A percentile compares a stretch with the other conserved stretches of the same genome.
phyloP scores from a whole-genome alignment of 2,113 vertebrate species.

The Actinemys pallida region DNA sequence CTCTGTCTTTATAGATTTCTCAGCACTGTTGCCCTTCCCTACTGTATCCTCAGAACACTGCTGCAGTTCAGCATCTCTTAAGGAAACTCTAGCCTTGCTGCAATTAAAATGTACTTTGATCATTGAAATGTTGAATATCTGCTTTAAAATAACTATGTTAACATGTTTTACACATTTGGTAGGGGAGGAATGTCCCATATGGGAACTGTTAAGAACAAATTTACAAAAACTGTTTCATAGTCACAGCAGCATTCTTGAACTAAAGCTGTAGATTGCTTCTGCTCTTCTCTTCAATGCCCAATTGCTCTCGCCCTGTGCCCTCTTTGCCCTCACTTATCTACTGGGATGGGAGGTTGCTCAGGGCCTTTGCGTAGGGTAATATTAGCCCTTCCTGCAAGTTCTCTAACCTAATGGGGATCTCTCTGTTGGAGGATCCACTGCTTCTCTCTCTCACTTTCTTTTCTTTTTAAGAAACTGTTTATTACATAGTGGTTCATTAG shows the following conservation, averaged over 20 bases:
- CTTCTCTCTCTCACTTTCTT: background rate
- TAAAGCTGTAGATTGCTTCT: background rate
- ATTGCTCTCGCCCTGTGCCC: background rate
- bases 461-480: background rate
- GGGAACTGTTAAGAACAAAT: background rate
- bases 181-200: background rate
- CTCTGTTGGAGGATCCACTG: background rate
- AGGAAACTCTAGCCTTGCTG: background rate
- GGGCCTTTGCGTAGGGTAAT: background rate
- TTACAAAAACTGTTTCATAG: background rate
- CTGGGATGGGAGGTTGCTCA: background rate
- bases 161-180: background rate
- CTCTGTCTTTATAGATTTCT: background rate
- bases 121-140: background rate
- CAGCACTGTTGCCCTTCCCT: background rate
- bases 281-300: background rate
- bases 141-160: background rate
- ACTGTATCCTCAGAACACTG: background rate
- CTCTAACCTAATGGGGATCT: background rate
- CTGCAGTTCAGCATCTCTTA: background rate
- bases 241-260: background rate
- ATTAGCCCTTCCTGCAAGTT: background rate
- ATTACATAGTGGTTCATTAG: slow-evolving; percentile 1
- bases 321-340: background rate
- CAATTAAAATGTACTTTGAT: accelerated